Base-by-base conservation (phyloP, 2,888 invertebrate species). In the Rhagonycha lutea region DNA sequence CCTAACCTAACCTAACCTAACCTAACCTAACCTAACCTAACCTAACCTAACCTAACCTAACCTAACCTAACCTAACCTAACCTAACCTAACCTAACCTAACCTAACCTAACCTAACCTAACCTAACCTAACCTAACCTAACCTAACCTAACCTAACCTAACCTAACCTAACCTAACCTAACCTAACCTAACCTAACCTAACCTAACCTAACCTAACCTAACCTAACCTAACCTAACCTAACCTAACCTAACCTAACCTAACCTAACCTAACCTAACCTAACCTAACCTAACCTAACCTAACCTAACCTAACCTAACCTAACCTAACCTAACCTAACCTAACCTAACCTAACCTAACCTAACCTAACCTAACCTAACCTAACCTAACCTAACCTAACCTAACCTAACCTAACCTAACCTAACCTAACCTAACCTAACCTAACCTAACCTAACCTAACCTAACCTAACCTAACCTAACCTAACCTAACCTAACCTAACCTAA, bases 81-180 rank as follows among this genome's bases (percentile, higher is more conserved):
- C 80, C 80, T 76, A 78, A 73, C 67, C 65, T 61, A 60, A 69
- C 70, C 73, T 68, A 65, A 76, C 70, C 18, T 14, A 72, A 74
- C 76, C 74, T n/a, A n/a, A n/a, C n/a, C 73, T 76, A 73, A 78
- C 79, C 79, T 74, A 78, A 78, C 80, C 79, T 70, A 73, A 79
- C 80, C 77, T 74, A 75, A 73, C 75, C 74, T 73, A 79, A 79
- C 80, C 80, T 79, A 79, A 81, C 80, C 80, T 79, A 79, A 81
- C 81, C 81, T 77, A 80, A 81, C 81, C 80, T 79, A 81, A 80
- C 80, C 81, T 78, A 80, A 82, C 81, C 81, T 80, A 79, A 81
- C 65, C 82, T 78, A 80, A 82, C 81, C 82, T 80, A 80, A 81
- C 81, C 80, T 75, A 78, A 80, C 80, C 79, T 70, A 76, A 65